A percentile compares a stretch with the other conserved stretches of the same genome.
These are phyloP conservation scores for Megaleporinus macrocephalus DNA, from an alignment of 2,113 vertebrate species.

Conservation along the genomic window DNA sequence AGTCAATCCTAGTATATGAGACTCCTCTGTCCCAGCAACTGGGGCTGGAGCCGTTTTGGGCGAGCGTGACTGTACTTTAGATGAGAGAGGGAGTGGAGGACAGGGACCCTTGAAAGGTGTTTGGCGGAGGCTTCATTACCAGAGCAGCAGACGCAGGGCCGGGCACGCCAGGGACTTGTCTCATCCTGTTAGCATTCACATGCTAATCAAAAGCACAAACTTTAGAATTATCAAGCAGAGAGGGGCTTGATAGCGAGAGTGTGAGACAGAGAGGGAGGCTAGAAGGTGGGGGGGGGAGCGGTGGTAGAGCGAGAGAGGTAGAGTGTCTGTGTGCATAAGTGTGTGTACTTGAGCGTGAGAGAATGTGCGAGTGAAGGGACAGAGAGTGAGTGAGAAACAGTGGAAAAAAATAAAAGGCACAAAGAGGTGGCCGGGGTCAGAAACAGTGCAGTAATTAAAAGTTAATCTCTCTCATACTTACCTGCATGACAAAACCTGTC, in stretches of 20 bases:
- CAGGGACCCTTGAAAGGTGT: conserved; percentile 19
- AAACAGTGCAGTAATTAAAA: conserved; percentile 47
- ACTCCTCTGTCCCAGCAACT: conserved; percentile 29
- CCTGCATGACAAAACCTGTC: conserved; percentile 26
- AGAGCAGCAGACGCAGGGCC: conserved; percentile 9
- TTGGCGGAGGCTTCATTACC: conserved; percentile 35
- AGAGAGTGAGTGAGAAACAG: conserved; percentile 17
- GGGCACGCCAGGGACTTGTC: conserved; percentile 31
- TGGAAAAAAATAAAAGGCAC: background rate
- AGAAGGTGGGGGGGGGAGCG: background rate
- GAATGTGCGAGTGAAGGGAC: background rate
- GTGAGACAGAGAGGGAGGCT: background rate
- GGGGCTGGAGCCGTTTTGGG: conserved; percentile 4
- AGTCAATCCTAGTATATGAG: conserved; percentile 25
- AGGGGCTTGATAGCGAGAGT: background rate
- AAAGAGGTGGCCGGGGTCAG: conserved; percentile 37
- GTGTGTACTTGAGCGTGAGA: conserved; percentile 7
- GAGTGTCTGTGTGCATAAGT: conserved; percentile 14
- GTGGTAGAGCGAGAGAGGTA: background rate
- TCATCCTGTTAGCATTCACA: conserved; percentile 19
- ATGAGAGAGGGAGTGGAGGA: conserved; percentile 27
- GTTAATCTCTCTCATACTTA: conserved; percentile 42
- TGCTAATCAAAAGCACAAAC: conserved; percentile 21
- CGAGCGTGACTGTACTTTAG: conserved; percentile 12
- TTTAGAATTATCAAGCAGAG: conserved; percentile 20